Base-by-base conservation (phyloP, 1,140 invertebrate species). In the Sarcophaga peregrina region DNA sequence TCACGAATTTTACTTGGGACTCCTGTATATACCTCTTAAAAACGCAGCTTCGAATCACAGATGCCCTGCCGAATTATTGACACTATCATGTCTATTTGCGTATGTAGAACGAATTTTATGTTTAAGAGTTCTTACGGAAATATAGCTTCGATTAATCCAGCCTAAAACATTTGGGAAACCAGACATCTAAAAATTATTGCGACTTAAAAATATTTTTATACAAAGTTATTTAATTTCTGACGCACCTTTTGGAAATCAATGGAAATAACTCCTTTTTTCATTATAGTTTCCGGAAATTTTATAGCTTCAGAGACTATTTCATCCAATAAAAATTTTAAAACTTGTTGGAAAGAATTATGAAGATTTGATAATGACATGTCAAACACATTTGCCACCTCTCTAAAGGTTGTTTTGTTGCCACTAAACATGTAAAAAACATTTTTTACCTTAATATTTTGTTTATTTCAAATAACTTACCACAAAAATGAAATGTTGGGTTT, bases 91-190 rank as follows among this genome's bases (percentile, higher is more conserved):
- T 52, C 75, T 78, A 50, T 78, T 78, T 48, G 50, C 50, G 50
- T 78, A 78, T 48, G 75, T 78, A 17, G 75, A 78, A 48, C 46
- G 46, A 48, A 78, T 78, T 78, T 78, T 78, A 6, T 78, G 52
- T 48, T 78, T 78, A 7, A 47, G 75, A 15, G 75, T 52, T 52
- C 75, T 78, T 50, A 52, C 17, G 13, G 75, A 78, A 17, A 78
- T 78, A 20, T 78, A 78, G 46, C 46, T 78, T 78, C 75, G 46
- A 17, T 78, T 47, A 11, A 78, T 50, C 9, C 75, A 52, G 17
- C 75, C 75, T 78, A 78, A 50, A 50, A 78, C 47, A 52, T 78
- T 78, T 17, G 75, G 46, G n/a, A 78, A 78, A 48, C 75, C 75
- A 50, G 45, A 78, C 17, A 78, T 78, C 58, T 68, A 20, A 17